Evolutionary conservation across 2,797 vertebrate genomes (phyloP).

Genomic region (Lophotriccus pileatus): DNA sequence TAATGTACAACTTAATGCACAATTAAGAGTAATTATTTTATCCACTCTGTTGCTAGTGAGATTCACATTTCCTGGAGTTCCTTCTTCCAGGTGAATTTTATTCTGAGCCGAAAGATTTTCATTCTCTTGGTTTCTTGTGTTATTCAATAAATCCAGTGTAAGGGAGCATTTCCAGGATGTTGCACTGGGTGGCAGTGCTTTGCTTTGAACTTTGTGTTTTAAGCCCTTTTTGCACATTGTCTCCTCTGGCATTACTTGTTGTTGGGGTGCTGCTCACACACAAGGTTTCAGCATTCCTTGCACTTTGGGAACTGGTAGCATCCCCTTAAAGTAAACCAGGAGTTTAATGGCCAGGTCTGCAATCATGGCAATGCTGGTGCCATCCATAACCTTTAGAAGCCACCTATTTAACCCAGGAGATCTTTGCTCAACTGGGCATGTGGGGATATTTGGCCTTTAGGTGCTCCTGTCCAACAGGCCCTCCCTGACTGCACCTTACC

Average conservation of each 20-base stretch:
- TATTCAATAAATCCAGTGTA: background rate
- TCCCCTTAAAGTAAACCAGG: background rate
- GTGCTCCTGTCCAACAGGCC: constrained; percentile 63
- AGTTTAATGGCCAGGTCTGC: background rate
- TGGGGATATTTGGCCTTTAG: constrained; percentile 13
- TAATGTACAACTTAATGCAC: background rate
- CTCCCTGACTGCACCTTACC: constrained; percentile 79
- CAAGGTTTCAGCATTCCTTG: background rate
- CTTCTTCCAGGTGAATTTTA: background rate
- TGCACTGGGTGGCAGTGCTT: constrained; percentile 29
- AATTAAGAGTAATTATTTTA: background rate
- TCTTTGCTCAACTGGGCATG: background rate
- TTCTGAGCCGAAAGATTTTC: background rate
- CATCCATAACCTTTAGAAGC: background rate
- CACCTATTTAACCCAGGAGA: background rate
- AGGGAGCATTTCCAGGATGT: background rate
- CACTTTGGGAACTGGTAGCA: background rate
- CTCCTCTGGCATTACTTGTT: background rate
- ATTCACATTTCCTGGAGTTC: background rate
- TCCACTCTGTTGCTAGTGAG: background rate
- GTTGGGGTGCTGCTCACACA: background rate
- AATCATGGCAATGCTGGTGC: background rate
- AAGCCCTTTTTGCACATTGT: background rate
- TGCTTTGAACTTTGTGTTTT: background rate
- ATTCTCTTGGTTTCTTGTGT: background rate